Evolutionary conservation across 1,140 invertebrate species (phyloP).

Genomic region (Conopomorpha cramerella): DNA sequence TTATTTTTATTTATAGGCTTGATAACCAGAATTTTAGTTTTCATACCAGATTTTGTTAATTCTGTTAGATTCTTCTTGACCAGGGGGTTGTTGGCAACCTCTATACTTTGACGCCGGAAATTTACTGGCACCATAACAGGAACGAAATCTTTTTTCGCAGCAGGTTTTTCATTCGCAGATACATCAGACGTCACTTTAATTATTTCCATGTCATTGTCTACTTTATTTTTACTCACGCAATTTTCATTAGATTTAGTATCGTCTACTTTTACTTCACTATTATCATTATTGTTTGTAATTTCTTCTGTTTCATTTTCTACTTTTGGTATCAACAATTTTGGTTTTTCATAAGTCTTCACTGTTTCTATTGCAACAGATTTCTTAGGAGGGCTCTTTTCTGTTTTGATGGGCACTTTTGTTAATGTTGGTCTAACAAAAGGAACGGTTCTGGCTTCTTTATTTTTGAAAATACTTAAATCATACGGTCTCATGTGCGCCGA

Average conservation of each 20-base stretch:
- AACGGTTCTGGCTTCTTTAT: slow-evolving; percentile 21
- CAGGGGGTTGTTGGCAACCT: slow-evolving; percentile 44
- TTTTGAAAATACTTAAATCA: slow-evolving; percentile 18
- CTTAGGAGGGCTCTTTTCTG: slow-evolving; percentile 36
- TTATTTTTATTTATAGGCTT: slow-evolving; percentile 40
- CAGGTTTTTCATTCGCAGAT: slow-evolving; percentile 20
- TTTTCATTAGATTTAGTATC: slow-evolving; percentile 6
- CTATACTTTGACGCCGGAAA: slow-evolving; percentile 37
- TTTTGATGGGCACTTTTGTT: slow-evolving; percentile 23
- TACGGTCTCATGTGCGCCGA: slow-evolving; percentile 35
- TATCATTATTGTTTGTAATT: slow-evolving; percentile 1
- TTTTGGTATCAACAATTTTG: slow-evolving; percentile 7
- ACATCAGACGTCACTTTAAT: slow-evolving; percentile 3
- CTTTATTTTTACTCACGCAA: not conserved
- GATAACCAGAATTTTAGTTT: slow-evolving; percentile 49
- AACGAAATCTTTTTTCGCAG: slow-evolving; percentile 18
- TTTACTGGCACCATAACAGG: slow-evolving; percentile 24
- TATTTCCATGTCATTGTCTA: slow-evolving; percentile 9
- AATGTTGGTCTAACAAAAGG: slow-evolving; percentile 33
- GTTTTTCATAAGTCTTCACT: slow-evolving; percentile 14
- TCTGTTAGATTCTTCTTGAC: slow-evolving; percentile 46
- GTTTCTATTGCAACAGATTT: slow-evolving; percentile 23
- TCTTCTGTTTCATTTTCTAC: slow-evolving; percentile 3
- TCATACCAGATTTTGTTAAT: slow-evolving; percentile 43
- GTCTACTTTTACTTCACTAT: not conserved